phyloP scores from a whole-genome alignment of 2,113 vertebrate genomes.

The Psophia crepitans region DNA sequence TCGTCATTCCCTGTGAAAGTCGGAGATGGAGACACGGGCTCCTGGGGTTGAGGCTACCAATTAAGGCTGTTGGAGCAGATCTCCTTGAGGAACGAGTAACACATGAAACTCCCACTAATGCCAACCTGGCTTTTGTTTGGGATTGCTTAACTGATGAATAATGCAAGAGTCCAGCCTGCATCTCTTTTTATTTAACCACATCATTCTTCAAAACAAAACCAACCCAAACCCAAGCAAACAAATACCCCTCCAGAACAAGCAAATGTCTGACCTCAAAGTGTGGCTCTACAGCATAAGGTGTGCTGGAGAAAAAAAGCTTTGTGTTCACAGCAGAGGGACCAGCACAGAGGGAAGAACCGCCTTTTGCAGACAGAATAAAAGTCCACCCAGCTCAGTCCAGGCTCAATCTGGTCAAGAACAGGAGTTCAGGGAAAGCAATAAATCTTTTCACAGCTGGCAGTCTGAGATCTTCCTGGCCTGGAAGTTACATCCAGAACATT shows the following conservation, averaged over 20 bases:
- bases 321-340: background rate
- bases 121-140: slow-evolving; percentile 37
- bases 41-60: background rate
- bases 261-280: background rate
- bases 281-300: background rate
- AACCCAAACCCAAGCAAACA: background rate
- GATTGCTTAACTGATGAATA: slow-evolving; percentile 52
- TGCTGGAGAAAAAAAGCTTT: background rate
- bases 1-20: background rate
- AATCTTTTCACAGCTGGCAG: background rate
- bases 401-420: background rate
- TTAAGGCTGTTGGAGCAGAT: background rate
- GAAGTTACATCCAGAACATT: background rate
- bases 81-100: background rate
- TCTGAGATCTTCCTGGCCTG: background rate
- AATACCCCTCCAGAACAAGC: background rate
- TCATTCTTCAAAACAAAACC: slow-evolving; percentile 5
- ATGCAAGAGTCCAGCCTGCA: background rate
- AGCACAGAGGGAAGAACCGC: background rate
- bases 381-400: background rate
- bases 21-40: background rate
- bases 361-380: background rate
- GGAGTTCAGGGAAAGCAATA: background rate
- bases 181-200: background rate
- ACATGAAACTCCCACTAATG: background rate